A percentile compares a stretch with the other conserved stretches of the same genome.
These are phyloP conservation scores for Archaeoteleia sp. DNA, from an alignment of 2,888 invertebrate species.

Conservation along the genomic window DNA sequence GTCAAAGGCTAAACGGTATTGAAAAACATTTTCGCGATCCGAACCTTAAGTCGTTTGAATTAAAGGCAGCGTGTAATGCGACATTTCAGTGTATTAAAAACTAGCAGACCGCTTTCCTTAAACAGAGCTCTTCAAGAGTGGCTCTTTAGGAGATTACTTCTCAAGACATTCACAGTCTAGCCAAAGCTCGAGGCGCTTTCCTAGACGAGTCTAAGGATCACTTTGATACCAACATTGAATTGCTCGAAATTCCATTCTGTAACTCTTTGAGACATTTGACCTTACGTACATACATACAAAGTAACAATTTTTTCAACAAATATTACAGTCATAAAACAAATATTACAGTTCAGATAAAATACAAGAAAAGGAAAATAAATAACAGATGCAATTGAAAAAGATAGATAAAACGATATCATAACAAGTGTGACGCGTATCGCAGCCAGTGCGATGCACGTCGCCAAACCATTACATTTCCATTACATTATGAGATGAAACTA, in stretches of 20 bases:
- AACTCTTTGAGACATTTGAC: conserved; percentile 27
- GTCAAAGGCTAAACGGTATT: conserved; percentile 9
- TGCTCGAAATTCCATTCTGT: conserved; percentile 34
- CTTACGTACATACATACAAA: conserved; percentile 28
- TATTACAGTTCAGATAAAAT: too few relatives aligned
- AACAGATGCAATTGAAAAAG: conserved; percentile 1
- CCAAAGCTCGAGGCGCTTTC: conserved; percentile 19
- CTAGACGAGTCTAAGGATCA: conserved; percentile 31
- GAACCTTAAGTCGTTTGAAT: conserved; percentile 24
- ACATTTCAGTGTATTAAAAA: conserved; percentile 42
- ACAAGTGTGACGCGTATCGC: too few relatives aligned
- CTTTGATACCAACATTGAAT: conserved; percentile 38
- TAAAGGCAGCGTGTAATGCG: conserved; percentile 30
- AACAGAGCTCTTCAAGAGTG: conserved; percentile 38
- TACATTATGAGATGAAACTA: too few relatives aligned
- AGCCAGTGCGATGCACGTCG: too few relatives aligned
- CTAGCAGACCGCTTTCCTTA: conserved; percentile 35
- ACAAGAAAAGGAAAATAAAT: too few relatives aligned
- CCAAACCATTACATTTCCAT: too few relatives aligned
- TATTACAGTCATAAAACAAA: too few relatives aligned
- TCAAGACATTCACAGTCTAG: conserved; percentile 39
- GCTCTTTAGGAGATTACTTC: conserved; percentile 47
- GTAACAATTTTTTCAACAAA: conserved; percentile 2
- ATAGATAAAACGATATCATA: too few relatives aligned
- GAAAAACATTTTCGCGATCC: conserved; percentile 20